phyloP scores from a whole-genome alignment of 2,797 vertebrate genomes.

The Lagocephalus sceleratus region DNA sequence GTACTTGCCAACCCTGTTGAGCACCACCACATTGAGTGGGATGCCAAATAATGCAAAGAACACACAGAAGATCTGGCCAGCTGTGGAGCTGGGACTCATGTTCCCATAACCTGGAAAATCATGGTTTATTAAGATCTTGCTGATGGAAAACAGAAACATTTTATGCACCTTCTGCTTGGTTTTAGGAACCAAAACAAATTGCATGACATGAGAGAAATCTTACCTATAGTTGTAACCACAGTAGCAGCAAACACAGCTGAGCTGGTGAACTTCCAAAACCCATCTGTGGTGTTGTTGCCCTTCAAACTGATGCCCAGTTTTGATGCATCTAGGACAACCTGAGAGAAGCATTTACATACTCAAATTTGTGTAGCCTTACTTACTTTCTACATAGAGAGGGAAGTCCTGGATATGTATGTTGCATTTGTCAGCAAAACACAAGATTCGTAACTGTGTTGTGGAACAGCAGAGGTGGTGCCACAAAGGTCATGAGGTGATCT shows the following conservation, averaged over 20 bases:
- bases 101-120: conserved; percentile 85
- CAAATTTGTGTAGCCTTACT: too few species aligned
- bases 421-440: too few species aligned
- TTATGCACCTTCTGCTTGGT: neutral
- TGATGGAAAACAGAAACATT: neutral
- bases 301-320: conserved; percentile 73
- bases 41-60: conserved; percentile 90
- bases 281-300: conserved; percentile 66
- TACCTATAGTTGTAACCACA: conserved; percentile 81
- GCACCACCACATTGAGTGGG: conserved; percentile 86
- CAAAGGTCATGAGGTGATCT: too few species aligned
- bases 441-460: too few species aligned
- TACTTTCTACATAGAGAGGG: too few species aligned
- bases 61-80: conserved; percentile 88
- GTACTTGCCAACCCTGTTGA: conserved; percentile 86
- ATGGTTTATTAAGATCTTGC: conserved; percentile 5
- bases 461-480: too few species aligned
- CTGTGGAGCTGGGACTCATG: conserved; percentile 79
- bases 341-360: too few species aligned
- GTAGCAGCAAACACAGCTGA: conserved; percentile 80
- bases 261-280: conserved; percentile 81
- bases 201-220: conserved; percentile 9
- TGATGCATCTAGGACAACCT: conserved; percentile 63
- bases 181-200: too few species aligned
- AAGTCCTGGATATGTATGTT: too few species aligned